Evolutionary conservation across 2,888 invertebrate species (phyloP), one percentile per base, ranked within the genome.

Genomic region (Furcula furcula): DNA sequence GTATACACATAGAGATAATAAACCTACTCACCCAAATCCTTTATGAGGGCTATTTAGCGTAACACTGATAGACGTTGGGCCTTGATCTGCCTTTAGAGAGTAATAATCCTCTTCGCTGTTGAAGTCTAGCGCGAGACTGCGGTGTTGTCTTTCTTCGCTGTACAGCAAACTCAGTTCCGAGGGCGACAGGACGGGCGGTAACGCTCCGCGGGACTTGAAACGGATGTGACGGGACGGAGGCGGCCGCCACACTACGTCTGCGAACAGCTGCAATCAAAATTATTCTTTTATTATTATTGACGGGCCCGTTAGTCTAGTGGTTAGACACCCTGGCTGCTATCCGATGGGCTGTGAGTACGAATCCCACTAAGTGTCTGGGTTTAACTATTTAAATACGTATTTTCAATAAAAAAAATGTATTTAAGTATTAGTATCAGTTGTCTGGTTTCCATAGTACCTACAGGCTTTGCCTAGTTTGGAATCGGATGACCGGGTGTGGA

Each of bases 221-320:
- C 88, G 83, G 0, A 91, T 58, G 54, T 83, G 76, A 3, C 79
- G 76, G 4, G 64, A 55, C 0, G 82, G 75, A 1, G 84, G 65
- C 0, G 82, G 79, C 0, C 89, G 82, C 91, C 91, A 92, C 1
- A 79, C 76, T 7, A 67, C 80, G 46, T 88, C 85, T 0, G 84
- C 81, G 55, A 79, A 85, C 1, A 87, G 46, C 87, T 89, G 58
- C 0, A 10, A 36, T 16, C 23, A 16, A 11, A 18, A n/a, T 15
- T 3, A 15, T n/a, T n/a, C n/a, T n/a, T n/a, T n/a, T n/a, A n/a
- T n/a, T n/a, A n/a, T n/a, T n/a, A n/a, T n/a, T n/a, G n/a, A n/a
- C n/a, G n/a, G n/a, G n/a, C n/a, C n/a, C n/a, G n/a, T n/a, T n/a
- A n/a, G n/a, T n/a, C n/a, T n/a, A n/a, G n/a, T n/a, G n/a, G n/a